Evolutionary conservation across 64 coral and sea anemone species (phyloP).

Genomic region (Dendrophyllia cribrosa): DNA sequence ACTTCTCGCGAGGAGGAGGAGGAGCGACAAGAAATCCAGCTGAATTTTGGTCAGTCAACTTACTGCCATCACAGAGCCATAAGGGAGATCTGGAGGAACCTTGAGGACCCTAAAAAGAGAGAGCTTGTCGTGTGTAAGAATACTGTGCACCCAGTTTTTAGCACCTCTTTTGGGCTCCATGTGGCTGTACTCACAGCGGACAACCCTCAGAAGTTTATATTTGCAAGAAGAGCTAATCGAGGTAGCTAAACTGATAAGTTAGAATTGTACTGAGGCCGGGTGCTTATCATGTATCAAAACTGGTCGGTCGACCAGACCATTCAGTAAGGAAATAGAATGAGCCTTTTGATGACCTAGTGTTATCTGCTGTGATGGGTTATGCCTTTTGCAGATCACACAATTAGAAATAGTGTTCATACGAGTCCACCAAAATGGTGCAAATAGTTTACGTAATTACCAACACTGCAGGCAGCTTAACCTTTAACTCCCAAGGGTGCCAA

Average conservation of each 20-base stretch:
- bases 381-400: no score
- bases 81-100: slow-evolving; percentile 87
- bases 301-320: no score
- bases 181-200: slow-evolving; percentile 95
- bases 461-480: no score
- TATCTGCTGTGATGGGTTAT: no score
- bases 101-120: slow-evolving; percentile 66
- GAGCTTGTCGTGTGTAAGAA: slow-evolving; percentile 91
- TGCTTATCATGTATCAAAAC: no score
- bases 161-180: slow-evolving; percentile 98
- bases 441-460: no score
- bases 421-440: no score
- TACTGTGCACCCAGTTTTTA: slow-evolving; percentile 89
- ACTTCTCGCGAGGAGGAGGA: slow-evolving; percentile 95
- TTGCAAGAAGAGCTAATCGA: slow-evolving; percentile 92
- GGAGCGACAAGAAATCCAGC: slow-evolving; percentile 88
- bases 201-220: slow-evolving; percentile 90
- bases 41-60: slow-evolving; percentile 82
- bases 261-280: not conserved
- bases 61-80: slow-evolving; percentile 97
- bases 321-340: no score
- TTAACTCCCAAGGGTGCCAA: no score
- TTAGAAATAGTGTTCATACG: no score
- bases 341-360: no score
- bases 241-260: slow-evolving; percentile 20